phyloP scores from a whole-genome alignment of 2,113 vertebrate species.

The Lanius ludovicianus region DNA sequence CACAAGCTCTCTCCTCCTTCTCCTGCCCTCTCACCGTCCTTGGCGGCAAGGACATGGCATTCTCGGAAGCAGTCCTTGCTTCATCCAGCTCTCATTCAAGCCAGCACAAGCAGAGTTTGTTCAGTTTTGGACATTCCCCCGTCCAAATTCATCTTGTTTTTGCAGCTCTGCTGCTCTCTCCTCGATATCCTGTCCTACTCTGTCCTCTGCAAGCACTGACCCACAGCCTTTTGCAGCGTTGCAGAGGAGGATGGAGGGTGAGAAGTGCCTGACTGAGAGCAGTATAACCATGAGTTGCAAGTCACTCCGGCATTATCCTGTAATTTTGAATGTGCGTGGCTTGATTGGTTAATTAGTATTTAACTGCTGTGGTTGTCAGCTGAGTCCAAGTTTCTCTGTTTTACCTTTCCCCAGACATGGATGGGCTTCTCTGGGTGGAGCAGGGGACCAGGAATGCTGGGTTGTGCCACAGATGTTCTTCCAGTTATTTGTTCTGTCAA shows the following conservation, averaged over 20 bases:
- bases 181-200: not conserved
- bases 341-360: not conserved
- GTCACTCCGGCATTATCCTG: not conserved
- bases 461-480: not conserved
- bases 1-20: not conserved
- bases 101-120: not conserved
- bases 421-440: not conserved
- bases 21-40: not conserved
- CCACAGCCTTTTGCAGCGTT: not conserved
- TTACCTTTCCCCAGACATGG: not conserved
- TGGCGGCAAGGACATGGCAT: not conserved
- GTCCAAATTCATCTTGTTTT: not conserved
- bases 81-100: not conserved
- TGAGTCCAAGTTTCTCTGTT: not conserved
- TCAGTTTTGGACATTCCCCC: not conserved
- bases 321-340: not conserved
- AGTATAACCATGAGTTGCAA: not conserved
- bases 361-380: not conserved
- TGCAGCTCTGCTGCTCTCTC: not conserved
- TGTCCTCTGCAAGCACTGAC: not conserved
- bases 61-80: not conserved
- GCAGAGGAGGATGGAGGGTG: not conserved
- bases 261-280: not conserved
- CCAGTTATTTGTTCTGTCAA: not conserved
- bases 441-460: not conserved